Percentiles rank a stretch among this genome's conserved stretches.
These are phyloP conservation scores for Dasysyrphus tricinctus DNA, from an alignment of 2,888 invertebrate genomes.

Conservation along the genomic window DNA sequence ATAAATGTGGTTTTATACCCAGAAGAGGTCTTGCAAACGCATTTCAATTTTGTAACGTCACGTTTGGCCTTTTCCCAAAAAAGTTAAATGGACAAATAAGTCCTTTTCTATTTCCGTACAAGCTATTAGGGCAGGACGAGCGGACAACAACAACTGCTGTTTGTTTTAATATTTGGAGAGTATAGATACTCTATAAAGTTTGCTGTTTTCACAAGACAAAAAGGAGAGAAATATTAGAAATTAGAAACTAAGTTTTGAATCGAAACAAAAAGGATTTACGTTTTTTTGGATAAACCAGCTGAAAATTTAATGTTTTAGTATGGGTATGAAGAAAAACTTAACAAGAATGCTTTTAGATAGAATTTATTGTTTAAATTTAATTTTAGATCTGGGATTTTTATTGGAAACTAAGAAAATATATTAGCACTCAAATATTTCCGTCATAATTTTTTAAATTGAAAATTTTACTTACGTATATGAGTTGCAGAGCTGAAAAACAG, in stretches of 20 bases:
- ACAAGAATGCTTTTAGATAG: too few species aligned
- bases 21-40: conserved; percentile 58
- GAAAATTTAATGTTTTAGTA: too few species aligned
- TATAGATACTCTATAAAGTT: neutral
- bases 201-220: neutral
- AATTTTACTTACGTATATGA: too few species aligned
- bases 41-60: conserved; percentile 66
- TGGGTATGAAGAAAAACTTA: too few species aligned
- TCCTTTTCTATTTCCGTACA: conserved; percentile 9
- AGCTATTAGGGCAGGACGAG: conserved; percentile 8
- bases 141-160: neutral
- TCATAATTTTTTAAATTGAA: too few species aligned
- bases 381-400: too few species aligned
- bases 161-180: neutral
- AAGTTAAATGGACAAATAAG: conserved; percentile 68
- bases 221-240: conserved; percentile 13
- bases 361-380: too few species aligned
- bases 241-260: conserved; percentile 32
- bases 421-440: too few species aligned
- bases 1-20: conserved; percentile 81
- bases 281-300: neutral
- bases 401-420: too few species aligned
- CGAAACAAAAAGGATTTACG: neutral
- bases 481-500: too few species aligned
- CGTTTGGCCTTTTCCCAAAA: conserved; percentile 70